Percentiles rank a stretch among this genome's conserved stretches.
These are phyloP conservation scores for Sander vitreus DNA, from an alignment of 2,113 vertebrate species.

Conservation along the genomic window DNA sequence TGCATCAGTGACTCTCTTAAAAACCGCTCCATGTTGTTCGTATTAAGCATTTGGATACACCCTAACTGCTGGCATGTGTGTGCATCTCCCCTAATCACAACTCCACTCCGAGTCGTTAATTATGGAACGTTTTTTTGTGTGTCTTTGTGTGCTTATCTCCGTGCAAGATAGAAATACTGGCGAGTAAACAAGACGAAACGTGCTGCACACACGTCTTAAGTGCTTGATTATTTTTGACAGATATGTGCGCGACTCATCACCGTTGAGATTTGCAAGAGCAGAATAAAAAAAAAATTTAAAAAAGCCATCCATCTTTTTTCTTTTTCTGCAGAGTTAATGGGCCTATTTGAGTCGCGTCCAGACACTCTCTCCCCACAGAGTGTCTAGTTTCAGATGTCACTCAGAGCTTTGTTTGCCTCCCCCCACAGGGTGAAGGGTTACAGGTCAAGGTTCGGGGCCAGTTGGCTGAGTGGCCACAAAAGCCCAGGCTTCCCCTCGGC, in stretches of 20 bases:
- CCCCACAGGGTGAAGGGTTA: constrained; percentile 82
- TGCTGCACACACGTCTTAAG: constrained; percentile 61
- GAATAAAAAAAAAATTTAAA: constrained; percentile 49
- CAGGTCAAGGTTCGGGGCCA: constrained; percentile 85
- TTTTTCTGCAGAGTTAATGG: constrained; percentile 78
- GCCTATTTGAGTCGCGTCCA: constrained; percentile 84
- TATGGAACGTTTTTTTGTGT: constrained; percentile 38
- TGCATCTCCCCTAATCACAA: constrained; percentile 56
- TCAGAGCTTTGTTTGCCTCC: constrained; percentile 84
- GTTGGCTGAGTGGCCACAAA: constrained; percentile 85
- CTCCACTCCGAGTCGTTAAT: constrained; percentile 62
- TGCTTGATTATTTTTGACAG: constrained; percentile 69
- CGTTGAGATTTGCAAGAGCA: constrained; percentile 57
- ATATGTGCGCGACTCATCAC: constrained; percentile 53
- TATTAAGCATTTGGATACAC: constrained; percentile 62
- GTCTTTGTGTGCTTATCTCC: constrained; percentile 37
- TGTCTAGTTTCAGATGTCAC: constrained; percentile 86
- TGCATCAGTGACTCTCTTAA: constrained; percentile 52
- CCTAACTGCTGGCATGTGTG: constrained; percentile 58
- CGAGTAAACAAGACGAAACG: constrained; percentile 65
- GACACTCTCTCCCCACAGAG: constrained; percentile 83
- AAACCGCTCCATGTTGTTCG: constrained; percentile 61
- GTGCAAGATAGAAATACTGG: constrained; percentile 64
- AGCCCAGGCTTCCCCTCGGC: constrained; percentile 78
- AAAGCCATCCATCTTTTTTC: constrained; percentile 75